Conservation (phyloP, 1,140 invertebrate species). For the Aplysia californica region DNA sequence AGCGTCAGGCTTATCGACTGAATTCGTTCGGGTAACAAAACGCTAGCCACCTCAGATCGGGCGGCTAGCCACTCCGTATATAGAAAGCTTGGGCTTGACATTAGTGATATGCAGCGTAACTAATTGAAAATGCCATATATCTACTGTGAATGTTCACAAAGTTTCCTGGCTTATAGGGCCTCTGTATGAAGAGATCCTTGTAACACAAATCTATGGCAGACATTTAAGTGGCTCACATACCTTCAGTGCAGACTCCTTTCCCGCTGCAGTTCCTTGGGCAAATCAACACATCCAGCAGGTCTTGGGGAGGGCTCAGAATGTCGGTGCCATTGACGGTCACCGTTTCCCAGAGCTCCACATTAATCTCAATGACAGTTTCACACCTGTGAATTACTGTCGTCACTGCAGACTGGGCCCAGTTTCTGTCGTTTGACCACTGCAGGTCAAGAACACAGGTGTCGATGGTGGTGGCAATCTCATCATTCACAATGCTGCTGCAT, state of each 20-base stretch:
- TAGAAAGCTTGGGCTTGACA: too few relatives aligned
- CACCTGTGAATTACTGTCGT: constrained; percentile 34
- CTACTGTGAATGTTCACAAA: too few relatives aligned
- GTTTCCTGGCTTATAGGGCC: too few relatives aligned
- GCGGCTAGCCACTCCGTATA: too few relatives aligned
- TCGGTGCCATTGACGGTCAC: constrained; percentile 23
- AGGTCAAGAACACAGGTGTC: constrained; percentile 45
- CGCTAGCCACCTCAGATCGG: too few relatives aligned
- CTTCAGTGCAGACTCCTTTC: constrained; percentile 36
- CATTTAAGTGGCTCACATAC: too few relatives aligned
- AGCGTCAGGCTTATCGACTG: too few relatives aligned
- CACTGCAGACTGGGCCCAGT: constrained; percentile 36
- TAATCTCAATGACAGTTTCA: constrained; percentile 28
- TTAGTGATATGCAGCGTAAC: too few relatives aligned
- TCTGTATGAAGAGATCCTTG: too few relatives aligned
- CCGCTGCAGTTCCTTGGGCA: constrained; percentile 43
- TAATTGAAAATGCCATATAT: neutral
- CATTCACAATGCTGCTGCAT: constrained; percentile 30
- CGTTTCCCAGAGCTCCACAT: constrained; percentile 35
- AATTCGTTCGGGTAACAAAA: too few relatives aligned
- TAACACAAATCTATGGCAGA: too few relatives aligned
- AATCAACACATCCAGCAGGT: constrained; percentile 32
- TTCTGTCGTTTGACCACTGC: constrained; percentile 33
- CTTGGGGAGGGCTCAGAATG: constrained; percentile 17
- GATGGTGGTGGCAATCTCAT: constrained; percentile 29